Conservation (phyloP, 2,113 vertebrate species). For the Meles meles region DNA sequence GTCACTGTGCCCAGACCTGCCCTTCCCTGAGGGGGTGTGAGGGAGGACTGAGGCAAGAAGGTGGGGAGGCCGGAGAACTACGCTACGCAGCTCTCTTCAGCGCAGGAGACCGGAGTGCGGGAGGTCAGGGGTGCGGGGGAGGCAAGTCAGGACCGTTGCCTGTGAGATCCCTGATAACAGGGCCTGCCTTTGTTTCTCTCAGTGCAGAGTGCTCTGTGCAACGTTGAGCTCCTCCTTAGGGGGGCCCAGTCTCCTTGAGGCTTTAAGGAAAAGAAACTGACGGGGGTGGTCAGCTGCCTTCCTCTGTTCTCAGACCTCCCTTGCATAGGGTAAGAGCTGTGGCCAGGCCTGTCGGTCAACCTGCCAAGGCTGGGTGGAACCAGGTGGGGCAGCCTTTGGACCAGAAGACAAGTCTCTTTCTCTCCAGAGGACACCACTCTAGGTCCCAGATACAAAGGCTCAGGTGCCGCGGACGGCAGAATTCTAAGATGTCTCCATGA, state of each 20-base stretch:
- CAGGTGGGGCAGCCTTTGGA: background rate
- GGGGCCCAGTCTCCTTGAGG: background rate
- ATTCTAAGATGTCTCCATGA: background rate
- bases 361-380: background rate
- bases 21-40: background rate
- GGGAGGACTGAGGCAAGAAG: background rate
- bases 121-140: background rate
- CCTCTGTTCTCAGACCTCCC: background rate
- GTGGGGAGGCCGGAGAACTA: background rate
- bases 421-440: background rate
- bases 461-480: background rate
- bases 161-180: too few species aligned
- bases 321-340: background rate
- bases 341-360: background rate
- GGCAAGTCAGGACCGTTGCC: background rate
- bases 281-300: background rate
- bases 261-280: background rate
- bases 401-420: background rate
- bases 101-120: background rate
- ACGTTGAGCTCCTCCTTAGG: background rate
- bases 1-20: background rate
- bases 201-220: too few species aligned
- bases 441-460: background rate
- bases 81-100: background rate
- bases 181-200: background rate